Evolutionary conservation across 2,113 vertebrate genomes (phyloP), one percentile per base, ranked within the genome.

Genomic region (Burhinus bistriatus): DNA sequence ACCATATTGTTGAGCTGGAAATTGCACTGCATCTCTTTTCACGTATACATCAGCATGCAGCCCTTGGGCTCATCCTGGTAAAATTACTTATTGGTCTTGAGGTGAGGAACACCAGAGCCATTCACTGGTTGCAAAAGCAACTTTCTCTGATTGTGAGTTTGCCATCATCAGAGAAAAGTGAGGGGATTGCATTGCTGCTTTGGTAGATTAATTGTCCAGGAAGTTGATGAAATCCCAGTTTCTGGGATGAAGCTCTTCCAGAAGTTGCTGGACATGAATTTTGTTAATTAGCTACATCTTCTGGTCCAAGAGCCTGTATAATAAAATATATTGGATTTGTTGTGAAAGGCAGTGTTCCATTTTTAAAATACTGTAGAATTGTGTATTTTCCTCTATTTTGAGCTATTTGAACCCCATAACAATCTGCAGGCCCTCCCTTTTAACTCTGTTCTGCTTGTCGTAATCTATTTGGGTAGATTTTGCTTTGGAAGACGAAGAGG

Each of bases 401-500:
- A 77, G 36, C 12, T 87, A 4, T n/a, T 70, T 75, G 54, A 95
- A 93, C 66, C 9, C 68, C 36, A 8, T 40, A 51, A 52, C 5
- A 11, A 8, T 78, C 69, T 95, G 27, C 64, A 36, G 30, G 30
- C 51, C 18, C 47, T 71, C 18, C 5, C 45, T 90, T 69, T 92
- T 71, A 82, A 62, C 61, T 84, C 29, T 73, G 21, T 89, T 95
- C 87, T 89, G 54, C 69, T 80, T 58, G 36, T 70, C 73, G 38
- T 92, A 47, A 77, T 87, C 84, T 81, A 61, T 88, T 87, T 78
- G 45, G 18, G 42, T 79, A 45, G 38, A 42, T 96, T 95, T 75
- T 64, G 8, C 9, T 80, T 6, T 59, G 79, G 87, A 95, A 96
- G 95, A 95, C 96, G 66, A 97, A 98, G 38, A 98, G 96, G 94